phyloP scores from a whole-genome alignment of 2,113 vertebrate genomes.

The Quiscalus mexicanus region DNA sequence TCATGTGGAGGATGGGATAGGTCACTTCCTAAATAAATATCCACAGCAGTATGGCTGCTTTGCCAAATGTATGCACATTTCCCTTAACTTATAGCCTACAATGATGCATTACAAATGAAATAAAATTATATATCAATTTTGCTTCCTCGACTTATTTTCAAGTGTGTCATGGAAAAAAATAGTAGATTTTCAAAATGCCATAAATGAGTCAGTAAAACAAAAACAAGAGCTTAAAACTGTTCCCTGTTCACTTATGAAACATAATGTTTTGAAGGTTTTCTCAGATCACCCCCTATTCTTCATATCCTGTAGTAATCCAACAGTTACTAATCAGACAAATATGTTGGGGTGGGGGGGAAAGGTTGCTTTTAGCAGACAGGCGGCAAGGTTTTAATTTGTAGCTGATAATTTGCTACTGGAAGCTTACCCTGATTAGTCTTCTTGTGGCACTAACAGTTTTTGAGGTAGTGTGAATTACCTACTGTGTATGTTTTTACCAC shows the following conservation, averaged over 20 bases:
- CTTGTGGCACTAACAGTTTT: slow-evolving; percentile 94
- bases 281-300: slow-evolving; percentile 51
- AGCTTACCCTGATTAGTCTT: slow-evolving; percentile 91
- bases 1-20: background rate
- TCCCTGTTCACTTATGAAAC: slow-evolving; percentile 23
- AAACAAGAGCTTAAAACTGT: background rate
- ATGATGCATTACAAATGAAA: background rate
- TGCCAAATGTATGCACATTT: background rate
- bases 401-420: slow-evolving; percentile 95
- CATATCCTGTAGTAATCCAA: slow-evolving; percentile 63
- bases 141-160: background rate
- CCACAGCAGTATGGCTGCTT: background rate
- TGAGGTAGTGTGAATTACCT: slow-evolving; percentile 96
- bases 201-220: background rate
- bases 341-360: slow-evolving; percentile 31
- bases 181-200: background rate
- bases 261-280: slow-evolving; percentile 45
- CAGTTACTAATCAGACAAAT: slow-evolving; percentile 76
- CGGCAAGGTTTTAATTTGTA: slow-evolving; percentile 93
- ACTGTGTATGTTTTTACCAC: slow-evolving; percentile 94
- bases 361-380: slow-evolving; percentile 75
- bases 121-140: background rate
- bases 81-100: background rate
- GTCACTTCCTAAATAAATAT: background rate
- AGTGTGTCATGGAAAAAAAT: background rate